Evolutionary conservation across 2,113 vertebrate species (phyloP), one percentile per base, ranked within the genome.

Genomic region (Pomatorhinus ruficollis): DNA sequence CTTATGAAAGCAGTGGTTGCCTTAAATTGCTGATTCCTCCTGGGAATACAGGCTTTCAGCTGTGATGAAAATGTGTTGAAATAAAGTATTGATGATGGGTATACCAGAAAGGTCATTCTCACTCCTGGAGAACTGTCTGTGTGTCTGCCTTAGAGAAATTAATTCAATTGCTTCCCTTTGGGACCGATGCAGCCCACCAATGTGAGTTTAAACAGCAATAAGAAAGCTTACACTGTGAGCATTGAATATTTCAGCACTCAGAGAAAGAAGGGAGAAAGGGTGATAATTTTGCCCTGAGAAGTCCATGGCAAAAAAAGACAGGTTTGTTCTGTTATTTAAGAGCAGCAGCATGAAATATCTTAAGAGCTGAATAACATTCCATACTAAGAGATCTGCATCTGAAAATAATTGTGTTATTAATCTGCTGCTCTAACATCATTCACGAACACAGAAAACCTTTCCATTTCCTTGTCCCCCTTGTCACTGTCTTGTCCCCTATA

Each of bases 1-100:
- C n/a, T 93, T 87, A 81, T 0, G 20, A 87, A 93, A 93, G 86
- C 80, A 87, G 37, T 89, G 54, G 65, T 65, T 92, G 71, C 83
- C 61, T 95, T 42, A 94, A 96, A 90, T 87, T 3, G 5, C 86
- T 71, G 57, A 77, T 87, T 90, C 76, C 93, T 83, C 72, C 56
- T 72, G 95, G 57, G 95, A 92, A 83, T 65, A 89, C 40, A 94
- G 83, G 72, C 83, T 90, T 94, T 96, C 86, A 89, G 80, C 80
- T 79, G 76, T 71, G 85, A 87, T 81, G 61, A 94, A 96, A 96
- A 96, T 78, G 76, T 92, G 90, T 86, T 93, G 93, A 97, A 95
- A 95, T 96, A 91, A 96, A 94, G 88, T 93, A 92, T 86, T 95
- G 95, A 95, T 94, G 88, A 96, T 75, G 64, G 68, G 76, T 79